Evolutionary conservation across 2,888 invertebrate species (phyloP).

Genomic region (Dascillus cervinus): DNA sequence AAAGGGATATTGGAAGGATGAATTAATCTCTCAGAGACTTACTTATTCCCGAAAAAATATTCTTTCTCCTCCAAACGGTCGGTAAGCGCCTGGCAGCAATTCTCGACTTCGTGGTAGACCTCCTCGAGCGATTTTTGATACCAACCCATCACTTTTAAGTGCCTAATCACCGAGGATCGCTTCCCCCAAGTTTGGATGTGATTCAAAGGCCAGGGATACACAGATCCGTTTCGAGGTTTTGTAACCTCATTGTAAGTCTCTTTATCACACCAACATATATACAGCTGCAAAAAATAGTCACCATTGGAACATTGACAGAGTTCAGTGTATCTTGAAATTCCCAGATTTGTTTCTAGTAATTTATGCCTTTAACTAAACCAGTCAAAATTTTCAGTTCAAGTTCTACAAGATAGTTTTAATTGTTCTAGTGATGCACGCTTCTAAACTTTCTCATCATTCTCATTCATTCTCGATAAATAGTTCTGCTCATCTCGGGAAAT

Average conservation of each 20-base stretch:
- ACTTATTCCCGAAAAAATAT: conserved; percentile 77
- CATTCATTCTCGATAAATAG: too few species aligned
- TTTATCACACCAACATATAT: conserved; percentile 80
- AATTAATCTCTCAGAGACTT: conserved; percentile 35
- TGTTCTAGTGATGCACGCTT: too few species aligned
- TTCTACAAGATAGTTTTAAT: too few species aligned
- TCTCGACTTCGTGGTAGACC: conserved; percentile 70
- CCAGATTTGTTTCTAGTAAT: background rate
- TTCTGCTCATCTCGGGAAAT: too few species aligned
- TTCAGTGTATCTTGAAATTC: too few species aligned
- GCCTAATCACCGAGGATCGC: conserved; percentile 57
- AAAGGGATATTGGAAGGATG: conserved; percentile 1
- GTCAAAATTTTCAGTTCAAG: too few species aligned
- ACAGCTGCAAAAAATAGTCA: conserved; percentile 54
- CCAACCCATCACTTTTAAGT: conserved; percentile 76
- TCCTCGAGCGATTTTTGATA: conserved; percentile 69
- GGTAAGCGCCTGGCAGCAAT: conserved; percentile 81
- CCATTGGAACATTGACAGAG: too few species aligned
- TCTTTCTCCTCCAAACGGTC: conserved; percentile 71
- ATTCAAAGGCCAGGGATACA: conserved; percentile 90
- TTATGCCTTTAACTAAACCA: background rate
- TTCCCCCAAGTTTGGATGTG: conserved; percentile 73
- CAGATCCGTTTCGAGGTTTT: conserved; percentile 74
- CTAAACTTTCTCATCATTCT: too few species aligned
- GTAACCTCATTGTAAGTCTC: conserved; percentile 77